Evolutionary conservation across 2,888 invertebrate genomes (phyloP).

Genomic region (Coelinius sp.): DNA sequence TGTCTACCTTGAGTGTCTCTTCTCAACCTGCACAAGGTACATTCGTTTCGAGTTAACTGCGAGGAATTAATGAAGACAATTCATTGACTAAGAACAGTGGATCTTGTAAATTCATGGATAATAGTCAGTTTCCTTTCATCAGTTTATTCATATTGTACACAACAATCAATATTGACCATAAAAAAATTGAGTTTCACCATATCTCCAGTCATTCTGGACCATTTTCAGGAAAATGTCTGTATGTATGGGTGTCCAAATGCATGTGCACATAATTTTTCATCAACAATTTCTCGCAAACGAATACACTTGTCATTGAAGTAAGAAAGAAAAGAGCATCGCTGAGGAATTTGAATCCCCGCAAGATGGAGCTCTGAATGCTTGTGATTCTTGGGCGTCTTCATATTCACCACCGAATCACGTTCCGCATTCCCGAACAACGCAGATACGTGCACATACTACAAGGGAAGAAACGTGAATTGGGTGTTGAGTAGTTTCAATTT

Average conservation of each 20-base stretch:
- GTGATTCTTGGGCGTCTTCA: constrained; percentile 2
- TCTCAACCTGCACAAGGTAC: background rate
- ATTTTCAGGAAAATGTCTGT: too few relatives aligned
- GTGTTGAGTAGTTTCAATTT: background rate
- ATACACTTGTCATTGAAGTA: background rate
- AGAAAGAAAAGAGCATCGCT: background rate
- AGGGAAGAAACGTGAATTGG: constrained; percentile 43
- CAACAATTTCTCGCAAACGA: background rate
- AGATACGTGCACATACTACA: constrained; percentile 41
- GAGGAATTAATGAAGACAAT: background rate
- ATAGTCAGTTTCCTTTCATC: background rate
- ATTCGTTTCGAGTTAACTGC: background rate
- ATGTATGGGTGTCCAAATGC: too few relatives aligned
- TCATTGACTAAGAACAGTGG: too few relatives aligned
- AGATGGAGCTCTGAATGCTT: background rate
- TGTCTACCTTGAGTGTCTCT: background rate
- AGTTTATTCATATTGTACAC: constrained; percentile 22
- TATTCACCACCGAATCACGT: constrained; percentile 1
- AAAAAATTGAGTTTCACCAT: background rate
- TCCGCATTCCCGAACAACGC: constrained; percentile 19
- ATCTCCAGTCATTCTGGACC: background rate
- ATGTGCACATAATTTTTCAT: background rate
- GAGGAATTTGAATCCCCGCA: constrained; percentile 8
- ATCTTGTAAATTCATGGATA: too few relatives aligned
- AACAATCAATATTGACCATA: constrained; percentile 28